Percentiles rank a stretch among this genome's conserved stretches.
Evolutionary conservation across 2,888 invertebrate genomes (phyloP).

Genomic region (Ornithoptera priamus): DNA sequence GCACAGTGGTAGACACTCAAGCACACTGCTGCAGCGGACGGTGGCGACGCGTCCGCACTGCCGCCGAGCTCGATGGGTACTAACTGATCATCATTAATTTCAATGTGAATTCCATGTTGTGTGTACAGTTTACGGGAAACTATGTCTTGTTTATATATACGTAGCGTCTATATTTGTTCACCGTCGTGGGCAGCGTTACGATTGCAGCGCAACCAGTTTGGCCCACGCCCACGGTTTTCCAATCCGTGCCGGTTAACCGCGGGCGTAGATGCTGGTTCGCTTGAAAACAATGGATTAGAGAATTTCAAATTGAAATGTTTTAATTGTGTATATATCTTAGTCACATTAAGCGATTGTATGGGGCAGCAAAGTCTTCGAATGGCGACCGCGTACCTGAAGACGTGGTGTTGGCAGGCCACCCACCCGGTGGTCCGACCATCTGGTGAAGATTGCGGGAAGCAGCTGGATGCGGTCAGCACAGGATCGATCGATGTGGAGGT

Average conservation of each 20-base stretch:
- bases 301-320: not conserved
- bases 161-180: constrained; percentile 40
- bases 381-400: no score
- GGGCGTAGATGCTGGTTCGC: not conserved
- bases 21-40: constrained; percentile 36
- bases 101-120: constrained; percentile 31
- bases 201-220: constrained; percentile 36
- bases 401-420: no score
- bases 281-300: not conserved
- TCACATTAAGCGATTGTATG: no score
- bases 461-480: no score
- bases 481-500: no score
- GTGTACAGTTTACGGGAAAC: constrained; percentile 39
- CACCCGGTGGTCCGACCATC: no score
- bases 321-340: no score
- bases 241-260: constrained; percentile 8
- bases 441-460: no score
- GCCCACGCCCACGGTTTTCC: constrained; percentile 39
- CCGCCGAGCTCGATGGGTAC: constrained; percentile 49
- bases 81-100: constrained; percentile 47
- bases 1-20: constrained; percentile 49
- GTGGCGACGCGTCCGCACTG: constrained; percentile 45
- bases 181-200: constrained; percentile 29
- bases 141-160: constrained; percentile 41
- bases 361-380: no score